Evolutionary conservation across 2,888 invertebrate species (phyloP).

Genomic region (Drosophila subsilvestris): DNA sequence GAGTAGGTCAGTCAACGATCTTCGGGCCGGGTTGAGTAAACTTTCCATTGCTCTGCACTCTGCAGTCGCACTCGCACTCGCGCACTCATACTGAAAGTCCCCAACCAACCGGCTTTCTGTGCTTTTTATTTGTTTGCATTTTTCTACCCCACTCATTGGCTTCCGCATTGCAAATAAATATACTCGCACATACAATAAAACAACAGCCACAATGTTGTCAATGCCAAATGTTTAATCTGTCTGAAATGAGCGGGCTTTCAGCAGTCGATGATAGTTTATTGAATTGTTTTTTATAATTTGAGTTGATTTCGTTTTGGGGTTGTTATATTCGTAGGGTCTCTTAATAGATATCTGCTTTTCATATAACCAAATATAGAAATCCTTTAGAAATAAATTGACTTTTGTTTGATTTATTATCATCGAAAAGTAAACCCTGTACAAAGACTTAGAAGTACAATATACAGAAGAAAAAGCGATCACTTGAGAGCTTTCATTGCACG

Average conservation of each 20-base stretch:
- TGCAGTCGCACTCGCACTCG: background rate
- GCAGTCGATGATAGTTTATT: conserved; percentile 1
- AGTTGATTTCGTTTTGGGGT: background rate
- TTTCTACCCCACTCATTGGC: conserved; percentile 19
- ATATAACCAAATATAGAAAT: too few relatives aligned
- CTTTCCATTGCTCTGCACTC: conserved; percentile 42
- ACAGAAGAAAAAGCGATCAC: too few relatives aligned
- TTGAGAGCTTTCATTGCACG: too few relatives aligned
- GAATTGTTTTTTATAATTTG: background rate
- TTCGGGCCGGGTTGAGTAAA: conserved; percentile 52
- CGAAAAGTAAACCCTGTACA: too few relatives aligned
- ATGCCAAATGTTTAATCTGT: conserved; percentile 53
- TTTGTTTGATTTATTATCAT: background rate
- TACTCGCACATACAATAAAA: background rate
- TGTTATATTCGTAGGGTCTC: background rate
- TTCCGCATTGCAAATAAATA: conserved; percentile 66
- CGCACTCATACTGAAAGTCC: background rate
- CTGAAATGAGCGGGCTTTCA: background rate
- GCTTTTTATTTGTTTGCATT: conserved; percentile 48
- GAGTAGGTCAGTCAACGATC: conserved; percentile 80
- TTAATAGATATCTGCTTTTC: background rate
- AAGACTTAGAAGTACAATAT: too few relatives aligned
- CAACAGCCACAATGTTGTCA: conserved; percentile 47
- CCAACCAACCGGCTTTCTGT: conserved; percentile 69
- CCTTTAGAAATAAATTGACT: background rate